Base-by-base conservation (phyloP, 2,888 invertebrate species). In the Synanthedon vespiformis region DNA sequence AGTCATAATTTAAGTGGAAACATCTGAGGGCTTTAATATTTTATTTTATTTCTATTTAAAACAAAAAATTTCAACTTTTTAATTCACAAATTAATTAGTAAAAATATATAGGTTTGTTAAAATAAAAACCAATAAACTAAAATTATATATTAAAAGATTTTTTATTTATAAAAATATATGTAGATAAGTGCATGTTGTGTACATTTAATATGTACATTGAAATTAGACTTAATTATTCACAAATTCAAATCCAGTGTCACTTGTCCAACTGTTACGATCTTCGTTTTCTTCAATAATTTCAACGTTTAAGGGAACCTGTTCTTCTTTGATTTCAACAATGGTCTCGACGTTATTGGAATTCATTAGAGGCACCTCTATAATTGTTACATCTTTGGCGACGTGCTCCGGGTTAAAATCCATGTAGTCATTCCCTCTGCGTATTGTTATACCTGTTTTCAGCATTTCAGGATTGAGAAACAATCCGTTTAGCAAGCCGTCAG, bases 381-480 rank as follows among this genome's bases (percentile, higher is more conserved):
- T 44, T 5, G 61, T 59, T 40, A 61, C 54, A 51, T 61, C 55
- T 44, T 57, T 53, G 3, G 53, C 27, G 34, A 47, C 51, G 50
- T 66, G 59, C 2, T 71, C 72, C 0, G 75, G 74, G 54, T 70
- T 71, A 53, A 72, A 81, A 56, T 84, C 81, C 56, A 80, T 67
- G 52, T 80, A 80, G 54, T 80, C 77, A 53, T 80, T 80, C 6
- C 77, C 77, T 22, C 57, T 58, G 10, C 65, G 61, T 6, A 78
- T 56, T 54, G 72, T 68, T 10, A 64, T 53, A 4, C 52, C 34
- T 16, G 48, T 71, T 56, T 84, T 82, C 52, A 83, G 51, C 44
- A 68, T 57, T 58, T 84, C 83, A 13, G 82, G 79, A 51, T 70
- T 69, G 27, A 84, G 61, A 48, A 64, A 61, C 40, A 80, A 55